These are phyloP conservation scores for Syngnathus rostellatus DNA, from an alignment of 2,797 vertebrate species.

Conservation along the genomic window DNA sequence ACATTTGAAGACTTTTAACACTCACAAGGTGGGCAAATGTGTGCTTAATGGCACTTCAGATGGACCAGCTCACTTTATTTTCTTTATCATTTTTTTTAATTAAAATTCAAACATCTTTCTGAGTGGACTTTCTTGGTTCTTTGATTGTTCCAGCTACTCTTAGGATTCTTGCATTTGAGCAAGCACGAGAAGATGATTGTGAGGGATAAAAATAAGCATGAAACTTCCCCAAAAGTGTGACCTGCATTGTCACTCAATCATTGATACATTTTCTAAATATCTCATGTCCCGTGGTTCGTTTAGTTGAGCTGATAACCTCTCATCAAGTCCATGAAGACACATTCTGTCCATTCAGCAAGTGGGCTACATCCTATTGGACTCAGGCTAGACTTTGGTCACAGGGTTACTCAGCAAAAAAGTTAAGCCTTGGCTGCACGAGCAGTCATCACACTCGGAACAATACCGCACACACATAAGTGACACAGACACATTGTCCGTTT, in stretches of 20 bases:
- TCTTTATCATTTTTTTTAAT: too few species aligned
- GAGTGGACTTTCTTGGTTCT: too few species aligned
- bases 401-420: constrained; percentile 51
- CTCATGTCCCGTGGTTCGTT: background rate
- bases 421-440: constrained; percentile 37
- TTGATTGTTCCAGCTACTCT: too few species aligned
- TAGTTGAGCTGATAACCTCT: constrained; percentile 10
- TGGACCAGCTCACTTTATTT: too few species aligned
- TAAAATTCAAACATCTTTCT: too few species aligned
- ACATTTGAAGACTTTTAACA: background rate
- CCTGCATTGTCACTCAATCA: background rate
- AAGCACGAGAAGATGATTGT: background rate
- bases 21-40: too few species aligned
- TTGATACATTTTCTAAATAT: background rate
- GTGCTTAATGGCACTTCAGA: too few species aligned
- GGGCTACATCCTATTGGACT: constrained; percentile 6
- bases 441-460: constrained; percentile 38
- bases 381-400: constrained; percentile 29
- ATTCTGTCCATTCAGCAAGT: constrained; percentile 43
- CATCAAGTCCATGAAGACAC: constrained; percentile 27
- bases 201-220: background rate
- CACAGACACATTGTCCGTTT: background rate
- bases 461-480: constrained; percentile 18
- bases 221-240: background rate
- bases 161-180: too few species aligned